A percentile compares a stretch with the other conserved stretches of the same genome.
Conservation (phyloP, 2,113 vertebrate genomes). For the Balaenoptera acutorostrata region DNA sequence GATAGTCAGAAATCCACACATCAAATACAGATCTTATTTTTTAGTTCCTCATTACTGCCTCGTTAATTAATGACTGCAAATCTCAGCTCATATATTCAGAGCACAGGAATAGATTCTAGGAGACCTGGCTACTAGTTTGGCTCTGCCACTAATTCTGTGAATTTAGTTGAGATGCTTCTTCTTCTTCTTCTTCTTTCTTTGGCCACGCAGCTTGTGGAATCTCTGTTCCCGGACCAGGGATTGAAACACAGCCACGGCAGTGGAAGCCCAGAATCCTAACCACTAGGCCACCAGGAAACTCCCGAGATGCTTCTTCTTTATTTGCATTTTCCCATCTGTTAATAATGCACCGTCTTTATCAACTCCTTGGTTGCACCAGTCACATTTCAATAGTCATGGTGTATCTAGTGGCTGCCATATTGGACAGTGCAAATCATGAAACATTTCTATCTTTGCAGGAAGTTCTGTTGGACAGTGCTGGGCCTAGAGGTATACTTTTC, state of each 20-base stretch:
- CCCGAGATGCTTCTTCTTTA: background rate
- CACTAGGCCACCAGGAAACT: too few species aligned
- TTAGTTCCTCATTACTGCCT: background rate
- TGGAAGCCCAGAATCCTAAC: too few species aligned
- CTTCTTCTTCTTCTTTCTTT: background rate
- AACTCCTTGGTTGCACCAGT: background rate
- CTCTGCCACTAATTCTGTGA: background rate
- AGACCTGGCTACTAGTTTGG: background rate
- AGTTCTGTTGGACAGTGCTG: background rate
- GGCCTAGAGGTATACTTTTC: background rate
- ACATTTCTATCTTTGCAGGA: background rate
- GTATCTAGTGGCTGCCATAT: background rate
- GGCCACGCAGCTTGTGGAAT: background rate
- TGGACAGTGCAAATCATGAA: background rate
- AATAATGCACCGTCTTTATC: background rate
- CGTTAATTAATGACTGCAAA: background rate
- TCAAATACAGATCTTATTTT: background rate
- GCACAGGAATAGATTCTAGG: background rate
- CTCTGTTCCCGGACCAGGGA: background rate
- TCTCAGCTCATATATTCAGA: background rate
- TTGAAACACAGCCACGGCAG: too few species aligned
- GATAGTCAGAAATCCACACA: background rate
- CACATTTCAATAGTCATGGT: background rate
- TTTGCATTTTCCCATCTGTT: background rate
- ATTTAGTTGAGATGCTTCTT: background rate